phyloP scores from a whole-genome alignment of 2,797 vertebrate species.

The Macrochelys suwanniensis region DNA sequence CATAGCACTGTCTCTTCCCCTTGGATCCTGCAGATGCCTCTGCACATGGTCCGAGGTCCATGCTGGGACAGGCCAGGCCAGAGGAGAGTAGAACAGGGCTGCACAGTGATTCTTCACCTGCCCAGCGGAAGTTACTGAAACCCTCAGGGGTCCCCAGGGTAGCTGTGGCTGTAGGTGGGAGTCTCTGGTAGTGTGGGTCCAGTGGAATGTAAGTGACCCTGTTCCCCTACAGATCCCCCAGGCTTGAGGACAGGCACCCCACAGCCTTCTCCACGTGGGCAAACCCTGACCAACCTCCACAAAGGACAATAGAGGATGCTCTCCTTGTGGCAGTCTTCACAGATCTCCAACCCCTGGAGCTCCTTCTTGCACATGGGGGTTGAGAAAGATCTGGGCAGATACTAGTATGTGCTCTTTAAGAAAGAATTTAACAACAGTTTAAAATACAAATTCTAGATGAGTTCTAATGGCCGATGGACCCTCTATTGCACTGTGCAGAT shows the following conservation, averaged over 20 bases:
- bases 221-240: not conserved
- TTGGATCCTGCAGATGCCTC: not conserved
- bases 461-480: not conserved
- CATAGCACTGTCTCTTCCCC: not conserved
- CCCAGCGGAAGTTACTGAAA: not conserved
- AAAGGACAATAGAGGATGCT: not conserved
- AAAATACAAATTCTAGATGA: not conserved
- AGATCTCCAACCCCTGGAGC: not conserved
- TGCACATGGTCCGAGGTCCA: not conserved
- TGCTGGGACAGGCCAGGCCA: not conserved
- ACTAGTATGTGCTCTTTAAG: not conserved
- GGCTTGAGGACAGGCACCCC: not conserved
- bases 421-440: not conserved
- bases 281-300: not conserved
- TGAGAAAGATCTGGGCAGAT: not conserved
- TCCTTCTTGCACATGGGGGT: not conserved
- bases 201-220: not conserved
- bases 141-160: not conserved
- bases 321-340: not conserved
- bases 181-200: not conserved
- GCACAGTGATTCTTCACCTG: not conserved
- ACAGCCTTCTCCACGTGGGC: not conserved
- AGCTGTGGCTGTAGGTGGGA: not conserved
- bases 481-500: not conserved
- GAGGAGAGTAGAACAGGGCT: not conserved